phyloP scores from a whole-genome alignment of 2,113 vertebrate species.

The Anguilla japonica region DNA sequence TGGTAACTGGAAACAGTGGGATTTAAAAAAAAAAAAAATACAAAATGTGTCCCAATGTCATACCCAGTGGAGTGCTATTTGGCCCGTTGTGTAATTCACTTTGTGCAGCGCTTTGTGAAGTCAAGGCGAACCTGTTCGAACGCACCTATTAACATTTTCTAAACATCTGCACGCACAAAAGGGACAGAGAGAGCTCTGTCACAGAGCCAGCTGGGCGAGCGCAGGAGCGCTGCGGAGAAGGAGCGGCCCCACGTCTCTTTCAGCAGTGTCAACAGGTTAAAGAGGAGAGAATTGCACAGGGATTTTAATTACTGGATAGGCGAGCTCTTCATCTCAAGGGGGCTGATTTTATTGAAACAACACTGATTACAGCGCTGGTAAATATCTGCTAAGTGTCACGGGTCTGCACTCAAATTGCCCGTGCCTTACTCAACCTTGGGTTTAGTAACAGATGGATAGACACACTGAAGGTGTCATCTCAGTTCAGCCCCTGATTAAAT shows the following conservation, averaged over 20 bases:
- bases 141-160: no score
- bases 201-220: neutral
- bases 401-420: neutral
- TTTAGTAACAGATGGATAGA: neutral
- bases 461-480: neutral
- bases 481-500: neutral
- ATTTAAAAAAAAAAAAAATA: neutral
- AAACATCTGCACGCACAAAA: neutral
- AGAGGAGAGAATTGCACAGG: constrained; percentile 1
- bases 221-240: neutral
- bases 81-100: neutral
- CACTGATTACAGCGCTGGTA: constrained; percentile 10
- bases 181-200: neutral
- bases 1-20: neutral
- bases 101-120: neutral
- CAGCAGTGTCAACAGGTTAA: constrained; percentile 8
- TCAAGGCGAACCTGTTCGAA: neutral
- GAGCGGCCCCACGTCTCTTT: neutral
- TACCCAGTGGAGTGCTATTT: neutral
- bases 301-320: neutral
- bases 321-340: constrained; percentile 5
- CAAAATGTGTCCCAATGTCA: neutral
- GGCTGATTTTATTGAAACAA: neutral
- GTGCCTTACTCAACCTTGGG: neutral
- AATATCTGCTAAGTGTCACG: neutral